Evolutionary conservation across 2,797 vertebrate species (phyloP).

Genomic region (Natrix natrix): DNA sequence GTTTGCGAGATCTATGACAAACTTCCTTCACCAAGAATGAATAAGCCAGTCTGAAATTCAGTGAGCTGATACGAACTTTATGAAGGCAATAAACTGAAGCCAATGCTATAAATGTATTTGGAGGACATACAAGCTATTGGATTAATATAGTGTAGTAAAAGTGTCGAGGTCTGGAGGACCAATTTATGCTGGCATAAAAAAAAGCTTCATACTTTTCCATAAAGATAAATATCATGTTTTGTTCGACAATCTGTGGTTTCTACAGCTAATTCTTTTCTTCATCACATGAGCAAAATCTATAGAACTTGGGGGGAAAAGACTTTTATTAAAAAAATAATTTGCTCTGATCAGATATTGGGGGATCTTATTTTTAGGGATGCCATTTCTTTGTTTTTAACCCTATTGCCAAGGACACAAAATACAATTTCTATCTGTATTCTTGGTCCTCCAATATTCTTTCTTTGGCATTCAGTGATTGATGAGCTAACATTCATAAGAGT

Average conservation of each 20-base stretch:
- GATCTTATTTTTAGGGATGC: neutral
- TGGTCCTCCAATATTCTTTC: neutral
- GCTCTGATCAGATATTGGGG: neutral
- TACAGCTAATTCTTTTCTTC: neutral
- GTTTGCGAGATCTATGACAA: neutral
- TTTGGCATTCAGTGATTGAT: neutral
- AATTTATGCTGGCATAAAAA: neutral
- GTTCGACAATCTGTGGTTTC: neutral
- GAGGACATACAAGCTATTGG: neutral
- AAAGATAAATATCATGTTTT: neutral
- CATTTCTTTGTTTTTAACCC: neutral
- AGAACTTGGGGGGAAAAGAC: neutral
- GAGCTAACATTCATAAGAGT: neutral
- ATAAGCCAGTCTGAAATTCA: neutral
- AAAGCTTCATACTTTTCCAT: neutral
- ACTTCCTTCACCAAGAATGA: neutral
- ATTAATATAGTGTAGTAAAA: neutral
- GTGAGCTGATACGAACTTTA: neutral
- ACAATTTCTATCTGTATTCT: neutral
- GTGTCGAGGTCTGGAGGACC: neutral
- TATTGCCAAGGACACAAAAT: neutral
- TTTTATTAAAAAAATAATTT: neutral
- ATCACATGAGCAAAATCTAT: neutral
- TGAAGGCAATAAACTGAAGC: neutral
- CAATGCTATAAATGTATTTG: neutral